Conservation (phyloP, 2,113 vertebrate species). For the Gobius niger region DNA sequence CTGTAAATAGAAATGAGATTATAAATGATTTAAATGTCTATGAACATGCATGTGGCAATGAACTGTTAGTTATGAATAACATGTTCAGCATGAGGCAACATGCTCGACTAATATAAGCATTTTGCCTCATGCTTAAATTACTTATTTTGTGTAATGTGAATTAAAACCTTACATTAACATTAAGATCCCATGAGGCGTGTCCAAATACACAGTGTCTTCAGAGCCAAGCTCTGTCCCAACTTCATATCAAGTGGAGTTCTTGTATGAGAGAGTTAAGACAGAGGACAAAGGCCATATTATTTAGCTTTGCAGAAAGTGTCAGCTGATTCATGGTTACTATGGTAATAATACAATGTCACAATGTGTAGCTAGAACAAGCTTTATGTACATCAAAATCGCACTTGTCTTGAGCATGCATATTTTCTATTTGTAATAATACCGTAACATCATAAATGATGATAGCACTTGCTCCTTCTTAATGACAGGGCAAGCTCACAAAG, state of each 20-base stretch:
- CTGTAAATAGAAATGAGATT: background rate
- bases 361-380: no score
- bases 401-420: no score
- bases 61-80: no score
- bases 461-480: background rate
- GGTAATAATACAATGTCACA: background rate
- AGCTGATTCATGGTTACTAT: background rate
- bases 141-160: background rate
- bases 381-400: no score
- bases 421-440: background rate
- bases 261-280: constrained; percentile 11
- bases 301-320: background rate
- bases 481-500: background rate
- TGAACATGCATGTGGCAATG: no score
- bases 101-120: no score
- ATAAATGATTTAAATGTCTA: background rate
- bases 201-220: constrained; percentile 17
- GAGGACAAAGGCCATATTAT: background rate
- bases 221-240: constrained; percentile 27
- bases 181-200: constrained; percentile 38
- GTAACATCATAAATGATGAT: no score
- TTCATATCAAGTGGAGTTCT: constrained; percentile 20
- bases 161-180: constrained; percentile 62
- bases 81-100: no score
- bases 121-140: background rate